These are phyloP conservation scores for Epirrhoe alternata DNA, from an alignment of 2,888 invertebrate genomes.

Conservation along the genomic window DNA sequence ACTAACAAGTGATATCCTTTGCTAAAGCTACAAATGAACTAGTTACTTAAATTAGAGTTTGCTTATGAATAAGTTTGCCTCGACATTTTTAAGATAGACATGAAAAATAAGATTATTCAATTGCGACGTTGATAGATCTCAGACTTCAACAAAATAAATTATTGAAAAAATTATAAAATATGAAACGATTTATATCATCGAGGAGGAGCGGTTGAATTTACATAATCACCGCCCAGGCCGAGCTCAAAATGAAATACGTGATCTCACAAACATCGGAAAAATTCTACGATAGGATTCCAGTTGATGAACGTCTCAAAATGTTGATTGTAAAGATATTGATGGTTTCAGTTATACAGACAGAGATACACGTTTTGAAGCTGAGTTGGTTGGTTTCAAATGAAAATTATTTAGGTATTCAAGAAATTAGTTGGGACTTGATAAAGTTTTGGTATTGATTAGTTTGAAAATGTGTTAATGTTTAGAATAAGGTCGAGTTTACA, in stretches of 20 bases:
- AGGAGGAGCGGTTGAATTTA: constrained; percentile 66
- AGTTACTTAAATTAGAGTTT: neutral
- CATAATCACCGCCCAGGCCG: constrained; percentile 72
- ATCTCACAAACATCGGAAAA: constrained; percentile 63
- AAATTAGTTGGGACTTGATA: neutral
- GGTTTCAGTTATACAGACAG: constrained; percentile 25
- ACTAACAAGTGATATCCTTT: neutral
- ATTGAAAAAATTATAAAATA: constrained; percentile 77
- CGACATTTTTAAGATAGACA: constrained; percentile 44
- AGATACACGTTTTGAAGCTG: constrained; percentile 15
- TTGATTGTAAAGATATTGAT: constrained; percentile 33
- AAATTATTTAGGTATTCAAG: neutral
- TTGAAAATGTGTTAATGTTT: neutral
- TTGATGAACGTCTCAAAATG: constrained; percentile 39
- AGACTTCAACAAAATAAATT: constrained; percentile 70
- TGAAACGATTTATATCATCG: constrained; percentile 78
- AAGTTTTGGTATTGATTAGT: neutral
- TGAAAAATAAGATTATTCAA: constrained; percentile 61
- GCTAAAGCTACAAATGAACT: neutral
- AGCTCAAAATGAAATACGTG: constrained; percentile 74
- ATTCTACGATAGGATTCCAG: constrained; percentile 47
- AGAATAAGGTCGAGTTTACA: neutral
- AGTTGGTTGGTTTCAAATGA: constrained; percentile 2
- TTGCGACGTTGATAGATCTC: constrained; percentile 67
- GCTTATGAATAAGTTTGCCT: neutral